Evolutionary conservation across 2,888 invertebrate genomes (phyloP), one percentile per base, ranked within the genome.

Genomic region (Neria commutata): DNA sequence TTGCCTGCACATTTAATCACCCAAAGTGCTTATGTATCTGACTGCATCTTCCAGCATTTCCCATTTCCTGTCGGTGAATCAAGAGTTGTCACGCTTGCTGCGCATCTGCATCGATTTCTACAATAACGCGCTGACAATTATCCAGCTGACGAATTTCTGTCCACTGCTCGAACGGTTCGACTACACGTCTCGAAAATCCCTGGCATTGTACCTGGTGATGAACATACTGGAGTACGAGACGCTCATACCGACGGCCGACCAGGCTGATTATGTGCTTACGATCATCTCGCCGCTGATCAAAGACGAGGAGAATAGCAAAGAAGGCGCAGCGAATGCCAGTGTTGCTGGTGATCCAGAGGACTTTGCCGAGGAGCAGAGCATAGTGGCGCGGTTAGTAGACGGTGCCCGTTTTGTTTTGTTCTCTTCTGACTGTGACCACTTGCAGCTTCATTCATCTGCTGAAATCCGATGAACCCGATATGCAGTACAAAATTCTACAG

Each of bases 41-140:
- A 6, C 3, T 5, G 21, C 21, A 17, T 24, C 21, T 69, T 69
- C 5, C 52, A 80, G 80, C 63, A 81, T 82, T 61, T 78, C 79
- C 10, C 80, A 82, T 63, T 67, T 78, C 45, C 68, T 79, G 42
- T 87, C 90, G 2, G 94, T 98, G 0, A 96, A 96, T 67, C 91
- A 94, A 71, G 99, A 99, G 79, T 84, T 99, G 63, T 91, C 93
- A 75, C 91, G 95, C 74, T 87, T 99, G 60, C 86, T 99, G 75
- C 94, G 95, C 80, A 91, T 98, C 47, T 98, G 98, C 0, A 88
- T 98, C 2, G 96, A 98, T 78, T 92, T 92, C 74, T 98, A 98
- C 83, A 94, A 94, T 80, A 92, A 97, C 80, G 88, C 96, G 14
- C 84, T 98, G 47, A 92, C 91, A 0, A 88, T 99, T 16, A 86